A percentile compares a stretch with the other conserved stretches of the same genome.
Evolutionary conservation across 2,113 vertebrate species (phyloP).

Genomic region (Marmota flaviventris): DNA sequence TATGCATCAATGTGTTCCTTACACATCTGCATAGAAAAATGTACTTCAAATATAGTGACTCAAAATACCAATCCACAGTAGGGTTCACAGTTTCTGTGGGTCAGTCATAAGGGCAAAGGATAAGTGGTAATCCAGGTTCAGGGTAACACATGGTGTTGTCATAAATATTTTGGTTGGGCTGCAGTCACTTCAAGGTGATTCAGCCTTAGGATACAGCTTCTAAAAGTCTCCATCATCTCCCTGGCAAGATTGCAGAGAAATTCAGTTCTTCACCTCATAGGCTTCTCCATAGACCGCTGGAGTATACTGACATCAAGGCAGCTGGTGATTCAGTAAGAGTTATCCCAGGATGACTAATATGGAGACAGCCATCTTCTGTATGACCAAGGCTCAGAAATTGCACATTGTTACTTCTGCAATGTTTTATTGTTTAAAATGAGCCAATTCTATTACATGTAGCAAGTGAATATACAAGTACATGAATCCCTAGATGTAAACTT

Average conservation of each 20-base stretch:
- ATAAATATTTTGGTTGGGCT: not conserved
- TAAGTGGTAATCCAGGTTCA: not conserved
- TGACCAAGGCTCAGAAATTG: not conserved
- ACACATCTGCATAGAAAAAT: not conserved
- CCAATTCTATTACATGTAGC: not conserved
- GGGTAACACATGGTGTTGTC: too few relatives aligned
- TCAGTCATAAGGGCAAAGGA: not conserved
- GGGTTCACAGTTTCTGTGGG: not conserved
- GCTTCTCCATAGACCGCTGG: rapidly evolving
- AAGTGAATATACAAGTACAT: not conserved
- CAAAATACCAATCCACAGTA: not conserved
- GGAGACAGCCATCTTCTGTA: not conserved
- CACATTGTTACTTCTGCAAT: not conserved
- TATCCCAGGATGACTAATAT: not conserved
- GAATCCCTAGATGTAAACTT: not conserved
- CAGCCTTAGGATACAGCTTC: rapidly evolving
- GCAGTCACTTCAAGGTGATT: not conserved
- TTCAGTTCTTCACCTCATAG: not conserved
- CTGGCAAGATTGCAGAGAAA: not conserved
- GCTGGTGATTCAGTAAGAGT: not conserved
- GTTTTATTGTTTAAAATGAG: not conserved
- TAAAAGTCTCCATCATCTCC: not conserved
- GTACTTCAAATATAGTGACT: not conserved
- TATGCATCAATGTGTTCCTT: not conserved
- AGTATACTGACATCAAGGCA: not conserved